Evolutionary conservation across 2,113 vertebrate species (phyloP), one percentile per base, ranked within the genome.

Genomic region (Entomyzon cyanotis): DNA sequence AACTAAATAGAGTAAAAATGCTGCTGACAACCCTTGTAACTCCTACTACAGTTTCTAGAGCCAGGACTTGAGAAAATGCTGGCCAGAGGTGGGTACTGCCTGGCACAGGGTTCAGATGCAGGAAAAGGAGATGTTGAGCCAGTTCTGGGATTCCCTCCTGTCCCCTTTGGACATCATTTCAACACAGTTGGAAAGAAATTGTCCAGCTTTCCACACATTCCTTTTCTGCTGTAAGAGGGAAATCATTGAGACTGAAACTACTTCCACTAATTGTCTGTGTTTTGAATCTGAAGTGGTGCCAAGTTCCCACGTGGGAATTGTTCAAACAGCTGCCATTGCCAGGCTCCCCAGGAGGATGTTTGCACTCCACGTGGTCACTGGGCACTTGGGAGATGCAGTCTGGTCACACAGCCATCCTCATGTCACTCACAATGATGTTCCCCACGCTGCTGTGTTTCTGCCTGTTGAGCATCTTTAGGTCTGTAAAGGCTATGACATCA

Each of bases 221-320:
- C 44, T 82, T 87, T 85, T 83, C 65, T 91, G 69, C 62, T 41
- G 5, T 85, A 56, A 85, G 65, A 95, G 70, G 94, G 88, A 96
- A 95, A 94, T 78, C 89, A 94, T 91, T 8, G 5, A 75, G 84
- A 56, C 84, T 60, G 47, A 89, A 94, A 95, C n/a, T 62, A 56
- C 87, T 94, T 94, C 84, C 87, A 71, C 73, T 90, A 91, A 94
- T 92, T 92, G 80, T 63, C 73, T 67, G 30, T 31, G 2, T 77
- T 90, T 81, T 55, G 63, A 67, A 68, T 18, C 56, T 84, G 91
- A 80, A 91, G 79, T 7, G 35, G 60, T 84, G 94, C 93, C 95
- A 94, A 92, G 80, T 7, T 78, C 44, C 39, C 64, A 9, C 27
- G 42, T 67, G 52, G 93, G 47, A 67, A 35, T 33, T 6, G 52